Evolutionary conservation across 2,888 invertebrate species (phyloP), one percentile per base, ranked within the genome.

Genomic region (Acholoe squamosa): DNA sequence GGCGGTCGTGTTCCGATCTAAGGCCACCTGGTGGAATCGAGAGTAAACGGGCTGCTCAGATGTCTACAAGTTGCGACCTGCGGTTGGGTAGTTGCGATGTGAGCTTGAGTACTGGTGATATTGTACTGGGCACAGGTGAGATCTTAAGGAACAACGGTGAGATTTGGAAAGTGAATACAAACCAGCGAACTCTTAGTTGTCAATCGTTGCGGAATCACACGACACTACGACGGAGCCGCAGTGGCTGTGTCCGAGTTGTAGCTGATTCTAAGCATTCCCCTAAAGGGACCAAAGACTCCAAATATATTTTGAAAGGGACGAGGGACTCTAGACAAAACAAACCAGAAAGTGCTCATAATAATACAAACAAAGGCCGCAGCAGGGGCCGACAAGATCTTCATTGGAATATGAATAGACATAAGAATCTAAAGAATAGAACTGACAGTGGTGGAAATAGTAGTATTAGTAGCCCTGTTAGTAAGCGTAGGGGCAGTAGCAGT

Each of bases 101-200:
- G n/a, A 71, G 3, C 7, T 28, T 71, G 28, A 71, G 71, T 28
- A 71, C 71, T 0, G 71, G 71, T 28, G 71, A 71, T 25, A 71
- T 71, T 71, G 28, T 71, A n/a, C 71, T 71, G 14, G 71, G 71
- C 3, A 71, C 71, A 0, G 71, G 71, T 0, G 71, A 71, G 71
- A 71, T 71, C 25, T 28, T 71, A 71, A 22, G 71, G 25, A 71
- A 25, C 25, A 71, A 71, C 71, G 71, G 71, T 28, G 71, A 71
- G 71, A 71, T 71, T 71, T 71, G 31, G 28, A 22, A 28, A 14
- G 25, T 71, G 71, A 71, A 71, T 28, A 28, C 28, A 14, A 71
- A 71, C 16, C 71, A 28, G 71, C 71, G 71, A 28, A 71, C 71
- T 28, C 14, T 16, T 3, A 71, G 71, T 71, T 71, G 71, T 28